phyloP scores from a whole-genome alignment of 1,140 invertebrate genomes.

The Apis dorsata region DNA sequence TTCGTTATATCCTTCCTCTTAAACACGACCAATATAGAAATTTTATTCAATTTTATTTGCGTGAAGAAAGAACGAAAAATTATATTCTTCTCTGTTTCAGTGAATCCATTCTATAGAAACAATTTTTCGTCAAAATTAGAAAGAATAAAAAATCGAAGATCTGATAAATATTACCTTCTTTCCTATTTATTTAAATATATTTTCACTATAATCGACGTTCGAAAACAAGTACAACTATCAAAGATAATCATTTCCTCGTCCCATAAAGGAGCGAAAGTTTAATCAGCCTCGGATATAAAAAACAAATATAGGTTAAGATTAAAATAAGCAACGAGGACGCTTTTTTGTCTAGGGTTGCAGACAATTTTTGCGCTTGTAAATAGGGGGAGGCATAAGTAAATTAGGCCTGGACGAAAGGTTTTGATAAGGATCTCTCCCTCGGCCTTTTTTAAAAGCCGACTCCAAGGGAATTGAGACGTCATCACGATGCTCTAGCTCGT shows the following conservation, averaged over 20 bases:
- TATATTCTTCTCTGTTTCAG: too few relatives aligned
- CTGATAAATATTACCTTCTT: too few relatives aligned
- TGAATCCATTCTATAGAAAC: too few relatives aligned
- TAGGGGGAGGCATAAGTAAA: conserved; percentile 78
- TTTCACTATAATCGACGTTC: too few relatives aligned
- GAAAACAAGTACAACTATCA: background rate
- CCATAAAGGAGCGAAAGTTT: background rate
- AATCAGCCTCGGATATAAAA: background rate
- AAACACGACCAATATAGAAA: too few relatives aligned
- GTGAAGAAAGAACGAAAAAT: too few relatives aligned
- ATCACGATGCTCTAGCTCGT: conserved; percentile 68
- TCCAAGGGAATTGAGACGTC: conserved; percentile 74
- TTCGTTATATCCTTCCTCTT: too few relatives aligned
- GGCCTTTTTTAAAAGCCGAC: conserved; percentile 67
- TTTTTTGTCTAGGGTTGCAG: conserved; percentile 32
- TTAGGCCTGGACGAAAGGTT: conserved; percentile 73
- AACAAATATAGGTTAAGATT: conserved; percentile 7
- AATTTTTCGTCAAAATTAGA: too few relatives aligned
- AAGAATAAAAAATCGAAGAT: too few relatives aligned
- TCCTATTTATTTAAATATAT: too few relatives aligned
- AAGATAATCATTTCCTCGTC: background rate
- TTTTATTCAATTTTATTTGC: too few relatives aligned
- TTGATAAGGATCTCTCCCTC: conserved; percentile 76
- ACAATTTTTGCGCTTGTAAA: conserved; percentile 78
- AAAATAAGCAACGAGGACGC: background rate